Evolutionary conservation across 2,113 vertebrate genomes (phyloP), one percentile per base, ranked within the genome.

Genomic region (Siniperca chuatsi): DNA sequence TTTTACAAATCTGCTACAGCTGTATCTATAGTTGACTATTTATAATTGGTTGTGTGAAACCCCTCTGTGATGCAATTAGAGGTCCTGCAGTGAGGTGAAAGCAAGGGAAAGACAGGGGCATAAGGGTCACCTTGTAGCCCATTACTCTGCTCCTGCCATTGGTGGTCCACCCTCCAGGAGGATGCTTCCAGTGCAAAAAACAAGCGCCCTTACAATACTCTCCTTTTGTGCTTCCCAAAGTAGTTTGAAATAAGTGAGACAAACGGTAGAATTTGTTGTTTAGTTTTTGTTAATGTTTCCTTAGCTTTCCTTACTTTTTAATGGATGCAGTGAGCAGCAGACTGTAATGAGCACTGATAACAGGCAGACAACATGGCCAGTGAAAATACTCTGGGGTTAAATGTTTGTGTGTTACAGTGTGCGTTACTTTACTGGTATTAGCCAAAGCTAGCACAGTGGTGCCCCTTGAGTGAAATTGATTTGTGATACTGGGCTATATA

Each of bases 61-160:
- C 87, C 86, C 52, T 16, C 54, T 52, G 86, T 12, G 73, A 87
- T 89, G 87, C 93, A 93, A 94, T 94, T 94, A 92, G 89, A 88
- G 64, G 46, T 86, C 92, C 88, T 4, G 64, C 81, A 58, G 78
- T 65, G 86, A 80, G 80, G 57, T 79, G 57, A 85, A 74, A 60
- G 79, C 33, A 0, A 12, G 54, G 37, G 71, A 46, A 55, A 81
- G 84, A 84, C 78, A 64, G 86, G 89, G 78, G 84, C 76, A 74
- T 29, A 7, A 80, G 76, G 88, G 90, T 94, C 93, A 92, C 82
- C 85, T 91, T 85, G 84, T 81, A 87, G 75, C 86, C 82, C 83
- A 93, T 94, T 93, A 90, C 86, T 93, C 78, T 93, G 77, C 79
- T 20, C 79, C 85, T 92, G 82, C 90, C 81, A 82, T 7, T 44